phyloP scores from a whole-genome alignment of 1,140 invertebrate genomes.

The Danaus melanippus region DNA sequence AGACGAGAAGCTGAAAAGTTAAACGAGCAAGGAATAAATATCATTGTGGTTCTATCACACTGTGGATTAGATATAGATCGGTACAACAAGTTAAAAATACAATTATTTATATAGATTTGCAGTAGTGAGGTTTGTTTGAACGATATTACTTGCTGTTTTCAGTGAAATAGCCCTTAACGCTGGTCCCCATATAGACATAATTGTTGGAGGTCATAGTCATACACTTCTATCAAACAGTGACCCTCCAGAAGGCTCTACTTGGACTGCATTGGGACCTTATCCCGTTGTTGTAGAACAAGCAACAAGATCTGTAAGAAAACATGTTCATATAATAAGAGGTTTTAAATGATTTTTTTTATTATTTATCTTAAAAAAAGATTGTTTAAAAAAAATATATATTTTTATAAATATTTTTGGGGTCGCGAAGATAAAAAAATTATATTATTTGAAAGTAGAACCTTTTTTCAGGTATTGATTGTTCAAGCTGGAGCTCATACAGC shows the following conservation, averaged over 20 bases:
- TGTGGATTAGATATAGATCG: slow-evolving; percentile 80
- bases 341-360: no score
- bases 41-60: slow-evolving; percentile 86
- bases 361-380: no score
- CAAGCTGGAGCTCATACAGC: slow-evolving; percentile 79
- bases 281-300: slow-evolving; percentile 76
- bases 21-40: slow-evolving; percentile 76
- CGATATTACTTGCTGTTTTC: slow-evolving; percentile 13
- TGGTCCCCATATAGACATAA: slow-evolving; percentile 80
- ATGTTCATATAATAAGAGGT: no score
- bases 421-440: no score
- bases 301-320: slow-evolving; percentile 48
- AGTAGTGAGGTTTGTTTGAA: not conserved
- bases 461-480: slow-evolving; percentile 76
- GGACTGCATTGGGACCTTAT: slow-evolving; percentile 73
- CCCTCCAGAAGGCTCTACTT: slow-evolving; percentile 36
- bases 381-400: no score
- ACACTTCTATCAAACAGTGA: slow-evolving; percentile 79
- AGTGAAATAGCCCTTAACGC: slow-evolving; percentile 78
- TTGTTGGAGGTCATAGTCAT: slow-evolving; percentile 91
- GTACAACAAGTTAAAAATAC: slow-evolving; percentile 25
- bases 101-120: not conserved
- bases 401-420: no score
- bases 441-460: not conserved
- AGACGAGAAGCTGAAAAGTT: slow-evolving; percentile 77